Percentiles rank a stretch among this genome's conserved stretches.
Evolutionary conservation across 1,140 invertebrate genomes (phyloP).

Genomic region (Hirudo medicinalis): DNA sequence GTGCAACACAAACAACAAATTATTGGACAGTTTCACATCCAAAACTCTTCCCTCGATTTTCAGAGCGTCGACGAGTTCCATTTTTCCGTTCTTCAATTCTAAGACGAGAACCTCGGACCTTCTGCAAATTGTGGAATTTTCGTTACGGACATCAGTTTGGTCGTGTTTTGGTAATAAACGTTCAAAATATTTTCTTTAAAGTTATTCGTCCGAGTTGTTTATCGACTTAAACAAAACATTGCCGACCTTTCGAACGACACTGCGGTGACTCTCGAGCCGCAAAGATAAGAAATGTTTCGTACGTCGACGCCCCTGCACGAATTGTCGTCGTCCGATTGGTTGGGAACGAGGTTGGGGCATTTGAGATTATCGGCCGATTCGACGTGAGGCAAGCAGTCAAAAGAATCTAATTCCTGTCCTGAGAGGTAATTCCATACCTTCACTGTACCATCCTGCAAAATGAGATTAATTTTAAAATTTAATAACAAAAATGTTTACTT

Average conservation of each 20-base stretch:
- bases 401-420: slow-evolving; percentile 10
- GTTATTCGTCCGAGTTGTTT: too few relatives aligned
- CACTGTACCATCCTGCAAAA: slow-evolving; percentile 15
- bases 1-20: too few relatives aligned
- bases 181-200: too few relatives aligned
- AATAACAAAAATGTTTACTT: background rate
- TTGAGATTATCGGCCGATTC: background rate
- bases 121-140: too few relatives aligned
- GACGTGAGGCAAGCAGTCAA: background rate
- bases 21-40: too few relatives aligned
- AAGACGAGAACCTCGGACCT: too few relatives aligned
- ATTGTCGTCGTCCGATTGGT: slow-evolving; percentile 8
- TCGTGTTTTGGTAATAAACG: too few relatives aligned
- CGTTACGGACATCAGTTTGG: too few relatives aligned
- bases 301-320: background rate
- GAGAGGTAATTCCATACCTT: slow-evolving; percentile 17
- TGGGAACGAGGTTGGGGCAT: background rate
- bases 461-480: background rate
- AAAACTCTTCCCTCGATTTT: too few relatives aligned
- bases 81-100: too few relatives aligned
- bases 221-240: background rate
- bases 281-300: background rate
- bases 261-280: background rate
- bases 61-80: too few relatives aligned
- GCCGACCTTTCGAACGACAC: background rate